Conservation (phyloP, 2,888 invertebrate species). For the Timema podura region DNA sequence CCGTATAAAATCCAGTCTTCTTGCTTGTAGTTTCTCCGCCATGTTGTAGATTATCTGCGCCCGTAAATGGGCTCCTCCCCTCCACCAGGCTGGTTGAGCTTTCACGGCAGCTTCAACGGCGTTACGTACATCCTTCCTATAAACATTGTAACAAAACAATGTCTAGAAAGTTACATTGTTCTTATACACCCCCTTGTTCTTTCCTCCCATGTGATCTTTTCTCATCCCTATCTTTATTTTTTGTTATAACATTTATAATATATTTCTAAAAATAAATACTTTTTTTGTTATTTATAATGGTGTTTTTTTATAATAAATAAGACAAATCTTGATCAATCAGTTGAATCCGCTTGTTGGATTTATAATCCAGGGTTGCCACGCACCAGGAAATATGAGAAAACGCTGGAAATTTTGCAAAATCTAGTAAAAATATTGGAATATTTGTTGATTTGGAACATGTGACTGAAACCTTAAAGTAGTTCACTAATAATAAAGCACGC, state of each 20-base stretch:
- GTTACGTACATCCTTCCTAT: constrained; percentile 46
- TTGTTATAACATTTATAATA: neutral
- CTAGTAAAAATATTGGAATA: too few relatives aligned
- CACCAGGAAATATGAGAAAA: neutral
- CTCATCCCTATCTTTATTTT: neutral
- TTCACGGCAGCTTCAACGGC: constrained; percentile 50
- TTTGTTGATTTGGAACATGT: too few relatives aligned
- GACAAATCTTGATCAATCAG: neutral
- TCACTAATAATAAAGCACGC: too few relatives aligned
- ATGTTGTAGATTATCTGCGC: constrained; percentile 19
- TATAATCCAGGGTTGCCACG: neutral
- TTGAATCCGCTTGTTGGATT: neutral
- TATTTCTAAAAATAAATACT: neutral
- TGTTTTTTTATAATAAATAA: neutral
- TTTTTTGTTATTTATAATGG: neutral
- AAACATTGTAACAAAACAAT: constrained; percentile 1
- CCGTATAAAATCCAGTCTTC: constrained; percentile 12
- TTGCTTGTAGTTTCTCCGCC: constrained; percentile 16
- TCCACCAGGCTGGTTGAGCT: constrained; percentile 44
- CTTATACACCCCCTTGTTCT: neutral
- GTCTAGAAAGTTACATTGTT: neutral
- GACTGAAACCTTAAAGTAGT: too few relatives aligned
- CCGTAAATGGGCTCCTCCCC: constrained; percentile 12
- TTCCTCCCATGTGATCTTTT: neutral
- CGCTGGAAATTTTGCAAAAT: too few relatives aligned